Evolutionary conservation across 2,888 invertebrate species (phyloP).

Genomic region (Gymnocheta viridis): DNA sequence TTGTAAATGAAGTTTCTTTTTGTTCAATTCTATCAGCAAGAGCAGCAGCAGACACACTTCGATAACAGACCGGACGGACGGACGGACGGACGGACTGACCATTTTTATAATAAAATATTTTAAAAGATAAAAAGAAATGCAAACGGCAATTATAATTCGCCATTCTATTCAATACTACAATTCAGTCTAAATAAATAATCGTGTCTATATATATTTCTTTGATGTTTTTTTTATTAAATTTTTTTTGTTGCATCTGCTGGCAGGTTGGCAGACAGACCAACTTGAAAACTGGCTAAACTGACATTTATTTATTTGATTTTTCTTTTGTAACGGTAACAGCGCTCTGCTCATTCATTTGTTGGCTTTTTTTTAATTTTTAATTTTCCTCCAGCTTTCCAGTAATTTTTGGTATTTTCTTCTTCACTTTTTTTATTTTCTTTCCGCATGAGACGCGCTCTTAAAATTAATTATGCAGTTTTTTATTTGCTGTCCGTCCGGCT

Average conservation of each 20-base stretch:
- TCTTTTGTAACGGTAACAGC: conserved; percentile 36
- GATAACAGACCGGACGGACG: background rate
- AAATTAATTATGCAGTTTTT: conserved; percentile 39
- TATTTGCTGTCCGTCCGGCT: background rate
- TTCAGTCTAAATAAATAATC: conserved; percentile 18
- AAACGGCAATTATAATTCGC: conserved; percentile 22
- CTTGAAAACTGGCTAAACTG: conserved; percentile 27
- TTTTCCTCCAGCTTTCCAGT: conserved; percentile 27
- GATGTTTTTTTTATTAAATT: background rate
- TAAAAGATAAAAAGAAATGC: background rate
- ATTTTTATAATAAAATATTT: background rate
- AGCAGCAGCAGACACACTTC: conserved; percentile 13
- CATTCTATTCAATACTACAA: background rate
- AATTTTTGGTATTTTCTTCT: background rate
- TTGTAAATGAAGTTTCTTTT: background rate
- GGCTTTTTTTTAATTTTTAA: background rate
- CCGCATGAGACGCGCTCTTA: background rate
- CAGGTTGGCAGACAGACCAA: conserved; percentile 7
- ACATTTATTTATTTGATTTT: conserved; percentile 10
- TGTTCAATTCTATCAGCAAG: background rate
- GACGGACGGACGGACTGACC: background rate
- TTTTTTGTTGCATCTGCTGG: background rate
- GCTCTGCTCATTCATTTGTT: background rate
- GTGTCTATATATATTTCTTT: background rate
- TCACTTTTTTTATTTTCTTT: background rate